Evolutionary conservation across 2,797 vertebrate genomes (phyloP), one percentile per base, ranked within the genome.

Genomic region (Eutrigla gurnardus): DNA sequence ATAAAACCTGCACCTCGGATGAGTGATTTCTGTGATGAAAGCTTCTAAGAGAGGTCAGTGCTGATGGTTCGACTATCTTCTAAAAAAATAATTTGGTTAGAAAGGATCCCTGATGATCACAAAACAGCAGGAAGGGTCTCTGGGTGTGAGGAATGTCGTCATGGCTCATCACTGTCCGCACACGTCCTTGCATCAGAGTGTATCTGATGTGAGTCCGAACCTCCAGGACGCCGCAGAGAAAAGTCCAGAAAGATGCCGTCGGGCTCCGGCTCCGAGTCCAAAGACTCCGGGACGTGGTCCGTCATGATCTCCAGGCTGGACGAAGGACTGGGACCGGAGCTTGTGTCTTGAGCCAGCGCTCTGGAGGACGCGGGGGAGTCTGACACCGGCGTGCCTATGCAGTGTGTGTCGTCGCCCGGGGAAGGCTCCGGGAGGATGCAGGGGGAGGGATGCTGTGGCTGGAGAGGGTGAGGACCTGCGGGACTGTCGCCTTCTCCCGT

Each of bases 211-310:
- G 93, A 0, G 75, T 85, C 0, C 0, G 95, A 91, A 0, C 88
- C 72, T 39, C 82, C 91, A 0, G 96, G 94, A 70, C 94, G 89
- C 25, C 72, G 91, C 0, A 83, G 85, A 3, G 95, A 89, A 77
- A 98, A 98, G 92, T 97, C 94, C 65, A 98, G 95, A 89, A 97
- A 97, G 88, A 98, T 97, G 5, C 96, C 96, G 47, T 96, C 96
- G 0, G 92, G 93, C 73, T 97, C 96, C 0, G 94, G 90, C 70
- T 96, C 96, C 0, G 96, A 97, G 87, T 96, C 96, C 0, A 93
- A 85, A 0, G 95, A 96, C 81, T 96, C 96, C 73, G 93, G 86
- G 79, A 93, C 86, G 84, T 92, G 93, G 90, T 96, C 96, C 73
- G 92, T 94, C 65, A 93, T 86, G 64, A 94, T 90, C 70, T 97